A percentile compares a stretch with the other conserved stretches of the same genome.
These are phyloP conservation scores for Eulimnadia texana DNA, from an alignment of 1,140 invertebrate genomes.

Conservation along the genomic window DNA sequence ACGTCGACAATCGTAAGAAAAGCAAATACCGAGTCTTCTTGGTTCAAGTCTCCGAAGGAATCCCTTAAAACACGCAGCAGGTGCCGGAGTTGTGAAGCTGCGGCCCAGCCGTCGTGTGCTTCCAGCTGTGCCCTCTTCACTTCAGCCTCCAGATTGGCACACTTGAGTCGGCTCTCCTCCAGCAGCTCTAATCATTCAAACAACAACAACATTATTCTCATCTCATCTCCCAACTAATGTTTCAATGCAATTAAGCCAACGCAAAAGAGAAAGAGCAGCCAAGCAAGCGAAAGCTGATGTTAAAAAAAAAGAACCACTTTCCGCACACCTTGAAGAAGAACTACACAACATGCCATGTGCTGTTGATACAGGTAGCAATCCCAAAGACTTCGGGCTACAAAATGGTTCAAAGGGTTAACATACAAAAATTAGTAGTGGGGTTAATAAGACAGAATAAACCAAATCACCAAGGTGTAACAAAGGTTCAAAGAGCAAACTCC, in stretches of 20 bases:
- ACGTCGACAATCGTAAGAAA: background rate
- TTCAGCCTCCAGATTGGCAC: conserved; percentile 23
- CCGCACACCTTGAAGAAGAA: conserved; percentile 1
- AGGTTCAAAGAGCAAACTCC: too few species aligned
- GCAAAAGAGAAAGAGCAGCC: too few species aligned
- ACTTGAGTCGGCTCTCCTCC: conserved; percentile 21
- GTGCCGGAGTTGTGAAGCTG: conserved; percentile 27
- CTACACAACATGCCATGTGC: conserved; percentile 9
- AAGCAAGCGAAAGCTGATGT: too few species aligned
- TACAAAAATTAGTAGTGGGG: background rate
- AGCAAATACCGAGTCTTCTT: background rate
- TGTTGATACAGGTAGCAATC: conserved; percentile 6
- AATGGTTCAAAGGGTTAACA: background rate
- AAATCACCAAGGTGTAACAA: too few species aligned
- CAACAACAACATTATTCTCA: background rate
- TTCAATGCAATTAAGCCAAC: conserved; percentile 8
- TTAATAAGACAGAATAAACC: too few species aligned
- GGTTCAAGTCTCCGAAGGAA: background rate
- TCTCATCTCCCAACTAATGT: background rate
- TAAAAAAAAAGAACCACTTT: background rate
- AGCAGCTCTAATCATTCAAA: conserved; percentile 20
- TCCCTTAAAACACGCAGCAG: conserved; percentile 17
- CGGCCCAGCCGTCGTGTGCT: conserved; percentile 22
- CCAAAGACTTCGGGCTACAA: conserved; percentile 2
- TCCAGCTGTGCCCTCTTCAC: conserved; percentile 20